phyloP scores from a whole-genome alignment of 2,113 vertebrate genomes.

The Phodopus roborovskii region DNA sequence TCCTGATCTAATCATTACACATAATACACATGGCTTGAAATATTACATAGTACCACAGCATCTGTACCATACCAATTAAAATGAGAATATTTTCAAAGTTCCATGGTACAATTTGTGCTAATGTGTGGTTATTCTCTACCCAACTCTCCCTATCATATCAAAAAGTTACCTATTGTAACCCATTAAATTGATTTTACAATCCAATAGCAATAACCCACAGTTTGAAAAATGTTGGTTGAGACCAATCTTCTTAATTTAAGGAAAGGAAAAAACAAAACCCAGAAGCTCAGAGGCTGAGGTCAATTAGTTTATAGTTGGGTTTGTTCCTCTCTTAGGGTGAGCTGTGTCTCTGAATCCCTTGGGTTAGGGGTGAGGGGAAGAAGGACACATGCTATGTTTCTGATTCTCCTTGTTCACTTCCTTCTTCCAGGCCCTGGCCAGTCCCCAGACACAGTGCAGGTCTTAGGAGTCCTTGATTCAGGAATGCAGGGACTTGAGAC shows the following conservation, averaged over 20 bases:
- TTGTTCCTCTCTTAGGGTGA: neutral
- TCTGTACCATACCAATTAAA: neutral
- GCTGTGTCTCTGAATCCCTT: neutral
- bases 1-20: neutral
- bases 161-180: neutral
- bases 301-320: neutral
- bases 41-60: neutral
- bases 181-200: neutral
- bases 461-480: neutral
- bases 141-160: neutral
- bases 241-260: neutral
- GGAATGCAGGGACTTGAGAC: conserved; percentile 38
- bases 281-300: neutral
- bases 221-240: conserved; percentile 6
- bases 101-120: conserved; percentile 1
- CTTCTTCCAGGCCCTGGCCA: neutral
- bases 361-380: neutral
- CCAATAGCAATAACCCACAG: neutral
- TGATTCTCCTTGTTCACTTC: neutral
- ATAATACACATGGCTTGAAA: neutral
- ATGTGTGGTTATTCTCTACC: neutral
- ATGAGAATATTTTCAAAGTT: neutral
- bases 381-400: neutral
- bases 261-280: neutral
- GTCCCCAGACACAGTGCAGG: neutral